These are phyloP conservation scores for Drosophila sechellia DNA, from an alignment of 1,140 invertebrate genomes.

Conservation along the genomic window DNA sequence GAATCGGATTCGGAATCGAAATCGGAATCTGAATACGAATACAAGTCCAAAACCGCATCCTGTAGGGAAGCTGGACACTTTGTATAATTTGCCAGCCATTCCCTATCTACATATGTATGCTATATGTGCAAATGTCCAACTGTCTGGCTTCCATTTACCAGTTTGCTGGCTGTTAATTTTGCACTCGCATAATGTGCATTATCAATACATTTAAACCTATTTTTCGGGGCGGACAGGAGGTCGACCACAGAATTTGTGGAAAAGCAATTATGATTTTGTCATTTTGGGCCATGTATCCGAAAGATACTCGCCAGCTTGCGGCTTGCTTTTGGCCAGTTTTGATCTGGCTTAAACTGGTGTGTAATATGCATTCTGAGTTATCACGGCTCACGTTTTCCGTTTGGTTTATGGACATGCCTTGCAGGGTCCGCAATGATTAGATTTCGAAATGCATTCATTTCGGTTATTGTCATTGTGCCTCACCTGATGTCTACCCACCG, in stretches of 20 bases:
- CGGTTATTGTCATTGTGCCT: slow-evolving; percentile 37
- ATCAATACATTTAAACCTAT: slow-evolving; percentile 78
- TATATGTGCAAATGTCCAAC: slow-evolving; percentile 4
- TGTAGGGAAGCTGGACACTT: slow-evolving; percentile 53
- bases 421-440: slow-evolving; percentile 48
- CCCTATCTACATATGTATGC: neutral
- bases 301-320: slow-evolving; percentile 62
- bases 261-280: slow-evolving; percentile 83
- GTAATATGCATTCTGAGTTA: slow-evolving; percentile 64
- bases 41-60: slow-evolving; percentile 63
- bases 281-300: slow-evolving; percentile 58
- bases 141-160: slow-evolving; percentile 44
- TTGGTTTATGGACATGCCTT: slow-evolving; percentile 48
- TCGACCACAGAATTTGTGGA: slow-evolving; percentile 65
- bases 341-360: slow-evolving; percentile 1
- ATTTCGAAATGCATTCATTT: slow-evolving; percentile 45
- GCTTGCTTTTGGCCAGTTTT: slow-evolving; percentile 31
- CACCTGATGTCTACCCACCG: slow-evolving; percentile 6
- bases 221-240: slow-evolving; percentile 20
- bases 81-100: slow-evolving; percentile 61
- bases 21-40: neutral
- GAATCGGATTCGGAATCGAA: neutral
- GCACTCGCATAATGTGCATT: slow-evolving; percentile 77
- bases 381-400: slow-evolving; percentile 49
- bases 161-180: slow-evolving; percentile 63